Base-by-base conservation (phyloP, 1,140 invertebrate genomes). In the Ditylenchus dipsaci region DNA sequence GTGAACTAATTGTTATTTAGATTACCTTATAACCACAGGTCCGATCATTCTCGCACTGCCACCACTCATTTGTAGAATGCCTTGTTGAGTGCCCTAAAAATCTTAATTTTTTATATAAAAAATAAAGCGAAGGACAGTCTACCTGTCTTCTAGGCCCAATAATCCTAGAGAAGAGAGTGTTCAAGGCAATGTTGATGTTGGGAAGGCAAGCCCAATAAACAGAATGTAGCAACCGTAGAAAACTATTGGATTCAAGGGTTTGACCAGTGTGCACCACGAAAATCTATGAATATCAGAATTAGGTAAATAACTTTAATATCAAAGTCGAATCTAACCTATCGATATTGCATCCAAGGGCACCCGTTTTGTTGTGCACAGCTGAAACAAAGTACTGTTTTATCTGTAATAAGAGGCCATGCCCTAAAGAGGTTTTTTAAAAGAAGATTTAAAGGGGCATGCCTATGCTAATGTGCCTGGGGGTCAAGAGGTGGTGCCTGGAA, bases 131-230 rank as follows among this genome's bases (percentile, higher is more conserved):
- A n/a, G n/a, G n/a, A n/a, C n/a, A n/a, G n/a, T 70, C 19, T 19
- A 53, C 49, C 49, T 53, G 49, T 53, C 49, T 53, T 26, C 49
- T 53, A n/a, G 75, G 75, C 9, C 75, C 75, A 49, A 76, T 78
- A 59, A 76, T 70, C 45, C 70, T 77, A 0, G 75, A 76, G 65
- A 76, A 78, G n/a, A 76, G 45, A 1, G 75, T 76, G 26, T 75
- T 71, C 21, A 78, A 30, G 8, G 72, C 42, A 42, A 78, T 59
- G 30, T 78, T 76, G 15, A 76, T 26, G 23, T 49, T 75, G 17
- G 76, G 76, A 23, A 73, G 19, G 72, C 71, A 19, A 76, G 33
- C 57, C 72, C 72, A 53, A 74, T 76, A 42, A 60, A 62, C 29
- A 74, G 42, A 19, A 73, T 42, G 43, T 73, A 73, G 30, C 68